phyloP scores from a whole-genome alignment of 1,140 invertebrate species.

The Frieseomelitta varia region DNA sequence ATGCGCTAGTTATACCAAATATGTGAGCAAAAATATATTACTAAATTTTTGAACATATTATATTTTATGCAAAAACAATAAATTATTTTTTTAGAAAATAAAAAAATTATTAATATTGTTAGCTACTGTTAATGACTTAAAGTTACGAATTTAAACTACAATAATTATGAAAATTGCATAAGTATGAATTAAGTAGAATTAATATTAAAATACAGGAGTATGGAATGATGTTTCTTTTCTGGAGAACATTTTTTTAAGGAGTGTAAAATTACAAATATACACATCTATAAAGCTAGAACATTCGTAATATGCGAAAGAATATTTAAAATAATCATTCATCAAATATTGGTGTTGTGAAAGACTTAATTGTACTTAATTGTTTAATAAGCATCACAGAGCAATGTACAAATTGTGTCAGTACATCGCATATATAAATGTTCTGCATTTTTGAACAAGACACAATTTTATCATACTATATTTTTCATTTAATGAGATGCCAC shows the following conservation, averaged over 20 bases:
- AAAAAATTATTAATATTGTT: neutral
- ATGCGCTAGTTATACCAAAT: neutral
- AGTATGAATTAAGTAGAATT: conserved; percentile 22
- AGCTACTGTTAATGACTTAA: neutral
- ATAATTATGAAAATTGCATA: conserved; percentile 11
- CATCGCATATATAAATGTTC: conserved; percentile 32
- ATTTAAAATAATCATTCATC: conserved; percentile 13
- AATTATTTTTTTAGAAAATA: conserved; percentile 5
- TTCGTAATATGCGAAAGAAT: conserved; percentile 22
- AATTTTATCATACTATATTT: conserved; percentile 29
- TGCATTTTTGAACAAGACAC: conserved; percentile 21
- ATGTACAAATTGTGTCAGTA: conserved; percentile 31
- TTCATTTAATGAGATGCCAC: conserved; percentile 8
- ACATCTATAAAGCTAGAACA: conserved; percentile 1
- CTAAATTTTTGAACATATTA: neutral
- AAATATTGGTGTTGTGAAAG: conserved; percentile 26
- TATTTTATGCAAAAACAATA: neutral
- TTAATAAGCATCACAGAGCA: conserved; percentile 36
- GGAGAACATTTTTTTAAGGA: conserved; percentile 6
- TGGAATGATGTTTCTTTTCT: conserved; percentile 21
- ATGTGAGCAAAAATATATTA: neutral
- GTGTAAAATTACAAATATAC: conserved; percentile 17
- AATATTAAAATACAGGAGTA: neutral
- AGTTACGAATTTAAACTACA: neutral
- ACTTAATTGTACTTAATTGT: conserved; percentile 43